These are phyloP conservation scores for Salarias fasciatus DNA, from an alignment of 2,797 vertebrate genomes.

Conservation along the genomic window DNA sequence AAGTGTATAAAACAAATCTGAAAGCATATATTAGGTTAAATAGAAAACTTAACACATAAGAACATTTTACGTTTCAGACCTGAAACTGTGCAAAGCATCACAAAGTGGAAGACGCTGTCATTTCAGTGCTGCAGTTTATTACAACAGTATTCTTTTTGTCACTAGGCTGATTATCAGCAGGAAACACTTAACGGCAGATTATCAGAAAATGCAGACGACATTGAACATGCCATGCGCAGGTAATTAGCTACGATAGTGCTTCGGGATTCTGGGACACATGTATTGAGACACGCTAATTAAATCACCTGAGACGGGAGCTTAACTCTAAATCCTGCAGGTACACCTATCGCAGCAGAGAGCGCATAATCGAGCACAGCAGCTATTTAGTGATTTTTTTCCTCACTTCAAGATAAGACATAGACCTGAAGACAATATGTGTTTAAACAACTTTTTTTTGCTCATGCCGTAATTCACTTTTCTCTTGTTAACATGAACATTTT, in stretches of 20 bases:
- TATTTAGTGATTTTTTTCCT: conserved; percentile 2
- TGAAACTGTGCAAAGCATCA: not conserved
- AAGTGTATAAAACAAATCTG: not conserved
- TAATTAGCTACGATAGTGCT: conserved; percentile 9
- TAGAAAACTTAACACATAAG: not conserved
- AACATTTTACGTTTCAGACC: not conserved
- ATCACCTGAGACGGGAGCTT: conserved; percentile 18
- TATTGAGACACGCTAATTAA: conserved; percentile 3
- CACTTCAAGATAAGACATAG: not conserved
- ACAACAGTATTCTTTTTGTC: not conserved
- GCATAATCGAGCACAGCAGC: conserved; percentile 11
- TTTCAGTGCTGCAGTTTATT: not conserved
- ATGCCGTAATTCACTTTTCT: too few species aligned
- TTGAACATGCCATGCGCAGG: conserved; percentile 5
- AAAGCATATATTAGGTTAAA: not conserved
- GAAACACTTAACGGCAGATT: conserved; percentile 6
- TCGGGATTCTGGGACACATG: conserved; percentile 17
- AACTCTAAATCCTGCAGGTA: conserved; percentile 17
- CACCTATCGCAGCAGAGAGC: not conserved
- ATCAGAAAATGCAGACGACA: conserved; percentile 1
- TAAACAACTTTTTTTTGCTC: not conserved
- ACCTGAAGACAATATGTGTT: too few species aligned
- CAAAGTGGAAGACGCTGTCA: not conserved
- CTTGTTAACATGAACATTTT: too few species aligned
- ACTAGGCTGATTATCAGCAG: conserved; percentile 1